phyloP scores from a whole-genome alignment of 2,797 vertebrate genomes.

The Gorsachius magnificus region DNA sequence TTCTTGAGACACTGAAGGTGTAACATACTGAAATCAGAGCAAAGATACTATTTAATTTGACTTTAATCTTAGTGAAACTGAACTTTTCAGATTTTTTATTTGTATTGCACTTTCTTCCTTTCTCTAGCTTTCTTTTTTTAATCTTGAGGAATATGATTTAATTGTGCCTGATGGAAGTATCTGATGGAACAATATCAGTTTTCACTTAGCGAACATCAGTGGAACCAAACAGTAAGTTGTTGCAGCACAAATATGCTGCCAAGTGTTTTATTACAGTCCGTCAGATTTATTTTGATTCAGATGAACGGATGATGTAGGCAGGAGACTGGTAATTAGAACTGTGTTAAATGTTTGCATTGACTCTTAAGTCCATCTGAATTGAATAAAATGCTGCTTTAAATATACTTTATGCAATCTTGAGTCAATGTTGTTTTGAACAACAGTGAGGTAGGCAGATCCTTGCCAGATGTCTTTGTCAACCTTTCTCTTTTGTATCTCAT shows the following conservation, averaged over 20 bases:
- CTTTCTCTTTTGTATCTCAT: not conserved
- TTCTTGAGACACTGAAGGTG: not conserved
- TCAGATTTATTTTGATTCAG: not conserved
- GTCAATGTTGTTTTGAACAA: not conserved
- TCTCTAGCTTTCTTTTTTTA: not conserved
- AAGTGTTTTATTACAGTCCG: not conserved
- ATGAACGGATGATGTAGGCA: not conserved
- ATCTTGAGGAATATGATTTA: not conserved
- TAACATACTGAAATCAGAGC: not conserved
- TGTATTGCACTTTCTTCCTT: not conserved
- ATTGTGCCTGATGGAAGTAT: not conserved
- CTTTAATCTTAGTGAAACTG: not conserved
- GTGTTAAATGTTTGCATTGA: not conserved
- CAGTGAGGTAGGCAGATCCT: not conserved
- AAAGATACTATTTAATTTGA: not conserved
- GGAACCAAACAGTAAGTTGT: not conserved
- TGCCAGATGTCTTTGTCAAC: not conserved
- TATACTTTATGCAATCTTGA: not conserved
- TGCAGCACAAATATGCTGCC: not conserved
- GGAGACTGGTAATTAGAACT: not conserved
- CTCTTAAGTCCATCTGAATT: not conserved
- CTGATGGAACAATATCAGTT: not conserved
- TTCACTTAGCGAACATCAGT: not conserved
- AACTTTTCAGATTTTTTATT: not conserved
- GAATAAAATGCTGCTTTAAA: not conserved